A percentile compares a stretch with the other conserved stretches of the same genome.
phyloP scores from a whole-genome alignment of 2,797 vertebrate species.

The Dendrocincla tyrannina region DNA sequence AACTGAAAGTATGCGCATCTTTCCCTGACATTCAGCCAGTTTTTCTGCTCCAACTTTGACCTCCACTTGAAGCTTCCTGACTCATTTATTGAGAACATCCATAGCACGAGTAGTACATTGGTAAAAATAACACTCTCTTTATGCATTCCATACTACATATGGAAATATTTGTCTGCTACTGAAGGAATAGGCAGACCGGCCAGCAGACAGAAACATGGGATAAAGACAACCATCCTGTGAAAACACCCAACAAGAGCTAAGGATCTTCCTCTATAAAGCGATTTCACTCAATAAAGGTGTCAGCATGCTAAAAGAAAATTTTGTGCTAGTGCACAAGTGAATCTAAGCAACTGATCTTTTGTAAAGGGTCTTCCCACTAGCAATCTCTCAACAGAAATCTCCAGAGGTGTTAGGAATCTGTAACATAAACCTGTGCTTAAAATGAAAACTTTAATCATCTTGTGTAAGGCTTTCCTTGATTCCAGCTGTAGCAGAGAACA shows the following conservation, averaged over 20 bases:
- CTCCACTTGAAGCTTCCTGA: background rate
- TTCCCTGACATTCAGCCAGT: background rate
- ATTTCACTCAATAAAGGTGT: background rate
- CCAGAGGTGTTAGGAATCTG: background rate
- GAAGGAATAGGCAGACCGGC: background rate
- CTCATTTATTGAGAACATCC: background rate
- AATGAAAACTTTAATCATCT: constrained; percentile 4
- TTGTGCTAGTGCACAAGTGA: background rate
- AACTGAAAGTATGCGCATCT: background rate
- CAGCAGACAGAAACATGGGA: background rate
- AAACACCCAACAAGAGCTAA: background rate
- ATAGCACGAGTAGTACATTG: background rate
- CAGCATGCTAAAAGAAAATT: background rate
- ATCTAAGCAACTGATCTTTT: background rate
- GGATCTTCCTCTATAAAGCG: background rate
- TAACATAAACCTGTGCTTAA: background rate
- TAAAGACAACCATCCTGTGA: background rate
- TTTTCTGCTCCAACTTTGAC: background rate
- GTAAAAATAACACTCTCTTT: background rate
- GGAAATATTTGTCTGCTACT: background rate
- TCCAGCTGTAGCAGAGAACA: background rate
- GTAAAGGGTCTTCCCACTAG: background rate
- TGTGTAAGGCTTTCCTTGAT: background rate
- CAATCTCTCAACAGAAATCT: background rate
- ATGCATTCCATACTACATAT: background rate